Evolutionary conservation across 2,888 invertebrate genomes (phyloP), one percentile per base, ranked within the genome.

Genomic region (Parnassius orleans): DNA sequence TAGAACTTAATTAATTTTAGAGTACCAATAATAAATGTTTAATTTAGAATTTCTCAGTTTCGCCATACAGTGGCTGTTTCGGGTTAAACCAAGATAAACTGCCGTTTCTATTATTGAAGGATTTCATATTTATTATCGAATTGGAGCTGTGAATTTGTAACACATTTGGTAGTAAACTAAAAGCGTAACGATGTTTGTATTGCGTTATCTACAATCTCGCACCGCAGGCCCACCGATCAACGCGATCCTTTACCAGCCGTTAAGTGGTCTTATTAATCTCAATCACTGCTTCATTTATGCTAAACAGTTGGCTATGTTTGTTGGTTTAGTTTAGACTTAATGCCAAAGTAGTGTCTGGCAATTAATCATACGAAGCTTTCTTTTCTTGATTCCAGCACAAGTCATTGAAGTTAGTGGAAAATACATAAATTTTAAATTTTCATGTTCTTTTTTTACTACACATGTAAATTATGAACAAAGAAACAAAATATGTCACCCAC

Each of bases 251-350:
- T 68, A 75, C 74, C 59, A 76, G 75, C 76, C 73, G 78, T 77
- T 81, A 80, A 83, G 77, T 77, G 76, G 73, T 75, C 76, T 75
- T 78, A 81, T 84, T 84, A 83, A 83, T 81, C 78, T 78, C 70
- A 69, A 69, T 77, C 72, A 77, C 73, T 69, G 69, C 69, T 78
- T 79, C 79, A 76, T 81, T 85, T 79, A 77, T 74, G 70, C 73
- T 70, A 66, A 77, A 83, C 79, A 80, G 74, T 73, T 67, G 64
- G 65, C 67, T 71, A 72, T 68, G 68, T 75, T 69, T 73, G 65
- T 65, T 71, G 72, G 65, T 51, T 61, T 58, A 52, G 65, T 59
- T 67, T 67, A 56, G 47, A 51, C 33, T 33, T 33, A 33, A 33
- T 33, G 57, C 61, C 61, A 54, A 61, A 61, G 65, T 53, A 60